A percentile compares a stretch with the other conserved stretches of the same genome.
Evolutionary conservation across 2,888 invertebrate genomes (phyloP).

Genomic region (Chaitophorus viminalis): DNA sequence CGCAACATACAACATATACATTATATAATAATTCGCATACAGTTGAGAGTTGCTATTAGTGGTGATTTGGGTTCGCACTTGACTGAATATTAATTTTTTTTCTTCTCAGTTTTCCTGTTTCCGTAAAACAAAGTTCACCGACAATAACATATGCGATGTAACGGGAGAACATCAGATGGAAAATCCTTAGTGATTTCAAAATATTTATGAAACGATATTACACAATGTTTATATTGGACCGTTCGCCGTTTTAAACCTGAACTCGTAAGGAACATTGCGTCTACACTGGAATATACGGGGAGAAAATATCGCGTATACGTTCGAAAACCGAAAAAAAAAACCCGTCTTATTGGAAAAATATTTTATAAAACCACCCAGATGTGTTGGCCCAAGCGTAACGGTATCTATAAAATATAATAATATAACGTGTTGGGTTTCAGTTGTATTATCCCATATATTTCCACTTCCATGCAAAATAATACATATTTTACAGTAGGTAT

Average conservation of each 20-base stretch:
- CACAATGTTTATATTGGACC: slow-evolving; percentile 15
- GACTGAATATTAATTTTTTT: not conserved
- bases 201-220: slow-evolving; percentile 13
- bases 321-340: slow-evolving; percentile 1
- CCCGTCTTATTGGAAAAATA: slow-evolving; percentile 16
- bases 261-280: not conserved
- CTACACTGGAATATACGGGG: not conserved
- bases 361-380: not conserved
- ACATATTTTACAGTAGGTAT: not conserved
- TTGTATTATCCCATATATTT: slow-evolving; percentile 20
- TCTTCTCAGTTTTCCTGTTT: not conserved
- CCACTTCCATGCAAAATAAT: not conserved
- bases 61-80: not conserved
- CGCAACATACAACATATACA: too few species aligned
- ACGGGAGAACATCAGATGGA: too few species aligned
- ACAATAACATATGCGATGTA: not conserved
- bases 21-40: not conserved
- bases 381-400: slow-evolving; percentile 9
- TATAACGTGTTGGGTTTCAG: slow-evolving; percentile 19
- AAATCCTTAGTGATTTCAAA: not conserved
- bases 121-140: not conserved
- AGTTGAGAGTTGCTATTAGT: not conserved
- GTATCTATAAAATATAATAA: too few species aligned
- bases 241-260: not conserved
- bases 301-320: not conserved